Evolutionary conservation across 2,888 invertebrate species (phyloP).

Genomic region (Drosophila maculinotata): DNA sequence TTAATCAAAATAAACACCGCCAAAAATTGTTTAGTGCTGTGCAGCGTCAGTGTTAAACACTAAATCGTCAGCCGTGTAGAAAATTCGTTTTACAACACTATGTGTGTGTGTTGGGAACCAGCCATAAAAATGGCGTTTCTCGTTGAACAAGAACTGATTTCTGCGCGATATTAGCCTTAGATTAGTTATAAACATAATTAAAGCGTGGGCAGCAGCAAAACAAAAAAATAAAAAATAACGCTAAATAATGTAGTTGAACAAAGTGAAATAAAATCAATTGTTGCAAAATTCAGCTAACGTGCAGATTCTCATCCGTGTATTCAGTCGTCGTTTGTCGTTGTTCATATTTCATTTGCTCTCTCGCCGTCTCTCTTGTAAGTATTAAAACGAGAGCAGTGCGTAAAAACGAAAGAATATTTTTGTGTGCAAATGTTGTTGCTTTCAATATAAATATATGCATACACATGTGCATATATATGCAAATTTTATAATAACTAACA

Average conservation of each 20-base stretch:
- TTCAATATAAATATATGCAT: conserved; percentile 22
- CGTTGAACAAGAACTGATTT: conserved; percentile 59
- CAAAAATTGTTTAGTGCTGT: conserved; percentile 35
- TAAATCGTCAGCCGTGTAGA: conserved; percentile 17
- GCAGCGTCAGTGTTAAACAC: conserved; percentile 5
- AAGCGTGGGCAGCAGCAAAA: conserved; percentile 26
- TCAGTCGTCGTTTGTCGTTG: conserved; percentile 38
- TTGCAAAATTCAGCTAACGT: conserved; percentile 44
- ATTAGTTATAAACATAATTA: conserved; percentile 48
- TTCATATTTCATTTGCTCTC: conserved; percentile 51
- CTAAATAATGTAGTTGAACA: conserved; percentile 57
- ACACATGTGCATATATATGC: conserved; percentile 7
- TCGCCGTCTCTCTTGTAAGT: conserved; percentile 61
- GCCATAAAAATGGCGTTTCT: conserved; percentile 77
- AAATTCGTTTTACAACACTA: conserved; percentile 41
- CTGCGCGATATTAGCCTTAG: conserved; percentile 60
- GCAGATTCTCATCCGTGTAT: conserved; percentile 35
- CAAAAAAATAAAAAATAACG: conserved; percentile 27
- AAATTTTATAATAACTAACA: conserved; percentile 47
- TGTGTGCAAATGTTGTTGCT: conserved; percentile 54
- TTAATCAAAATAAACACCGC: conserved; percentile 39
- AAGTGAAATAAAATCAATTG: conserved; percentile 31
- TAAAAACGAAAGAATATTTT: conserved; percentile 61
- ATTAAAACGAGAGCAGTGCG: conserved; percentile 63
- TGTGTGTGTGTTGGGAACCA: conserved; percentile 32